Conservation (phyloP, 2,113 vertebrate genomes). For the Istiophorus platypterus region DNA sequence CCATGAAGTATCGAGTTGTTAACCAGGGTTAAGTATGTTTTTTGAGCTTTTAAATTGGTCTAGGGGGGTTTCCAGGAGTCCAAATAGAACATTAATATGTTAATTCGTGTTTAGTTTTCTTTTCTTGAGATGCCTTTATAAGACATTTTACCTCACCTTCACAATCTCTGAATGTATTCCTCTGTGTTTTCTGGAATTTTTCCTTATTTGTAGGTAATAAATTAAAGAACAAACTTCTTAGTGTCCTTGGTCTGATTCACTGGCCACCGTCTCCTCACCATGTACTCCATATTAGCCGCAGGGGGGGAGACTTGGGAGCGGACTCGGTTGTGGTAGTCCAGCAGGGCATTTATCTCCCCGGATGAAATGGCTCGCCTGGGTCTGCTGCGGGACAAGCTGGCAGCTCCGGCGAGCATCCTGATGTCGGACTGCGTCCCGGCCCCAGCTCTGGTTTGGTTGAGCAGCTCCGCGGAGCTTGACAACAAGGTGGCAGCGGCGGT, state of each 20-base stretch:
- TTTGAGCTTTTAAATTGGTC: no score
- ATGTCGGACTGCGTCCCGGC: constrained; percentile 1
- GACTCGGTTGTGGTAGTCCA: constrained; percentile 92
- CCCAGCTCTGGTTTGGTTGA: constrained; percentile 15
- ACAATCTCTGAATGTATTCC: no score
- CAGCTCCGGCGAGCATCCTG: constrained; percentile 14
- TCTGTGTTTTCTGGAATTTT: no score
- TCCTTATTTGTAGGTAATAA: background rate
- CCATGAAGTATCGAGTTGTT: no score
- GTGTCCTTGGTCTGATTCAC: background rate
- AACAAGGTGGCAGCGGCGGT: constrained; percentile 47
- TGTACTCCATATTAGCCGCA: constrained; percentile 92
- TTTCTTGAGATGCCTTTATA: no score
- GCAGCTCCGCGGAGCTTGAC: constrained; percentile 73
- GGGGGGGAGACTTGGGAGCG: constrained; percentile 88
- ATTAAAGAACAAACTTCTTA: background rate
- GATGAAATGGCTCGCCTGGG: constrained; percentile 84
- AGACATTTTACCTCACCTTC: no score
- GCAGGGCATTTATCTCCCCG: constrained; percentile 82
- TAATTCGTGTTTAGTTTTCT: no score
- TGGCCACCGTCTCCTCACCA: constrained; percentile 84
- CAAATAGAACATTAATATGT: no score
- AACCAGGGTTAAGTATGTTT: no score
- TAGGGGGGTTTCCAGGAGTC: no score
- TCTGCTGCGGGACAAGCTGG: constrained; percentile 69